Evolutionary conservation across 2,113 vertebrate genomes (phyloP).

Genomic region (Abramis brama): DNA sequence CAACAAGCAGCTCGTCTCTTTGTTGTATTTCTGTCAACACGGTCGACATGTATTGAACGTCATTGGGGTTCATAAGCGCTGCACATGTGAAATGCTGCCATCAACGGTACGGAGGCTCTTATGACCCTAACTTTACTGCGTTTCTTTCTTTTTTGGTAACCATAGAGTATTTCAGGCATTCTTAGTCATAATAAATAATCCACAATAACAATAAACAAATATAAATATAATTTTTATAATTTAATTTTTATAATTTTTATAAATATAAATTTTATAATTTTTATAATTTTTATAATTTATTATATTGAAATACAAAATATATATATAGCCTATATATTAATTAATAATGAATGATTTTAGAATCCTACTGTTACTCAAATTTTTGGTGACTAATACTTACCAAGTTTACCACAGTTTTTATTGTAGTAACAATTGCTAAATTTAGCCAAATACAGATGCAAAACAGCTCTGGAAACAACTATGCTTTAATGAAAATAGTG

Average conservation of each 20-base stretch:
- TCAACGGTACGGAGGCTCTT: conserved; percentile 4
- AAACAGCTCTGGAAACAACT: no score
- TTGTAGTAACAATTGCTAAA: not conserved
- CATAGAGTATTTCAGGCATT: not conserved
- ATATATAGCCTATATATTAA: no score
- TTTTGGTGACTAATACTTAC: not conserved
- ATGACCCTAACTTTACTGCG: not conserved
- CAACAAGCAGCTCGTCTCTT: conserved; percentile 70
- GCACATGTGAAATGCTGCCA: not conserved
- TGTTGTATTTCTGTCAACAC: conserved; percentile 79
- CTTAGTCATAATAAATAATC: not conserved
- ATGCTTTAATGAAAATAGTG: no score
- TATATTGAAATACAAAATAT: not conserved
- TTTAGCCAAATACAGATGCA: not conserved
- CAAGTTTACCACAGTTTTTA: not conserved
- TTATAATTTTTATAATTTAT: no score
- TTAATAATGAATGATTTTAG: not conserved
- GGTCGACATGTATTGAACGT: conserved; percentile 70
- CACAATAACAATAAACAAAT: not conserved
- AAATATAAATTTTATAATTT: no score
- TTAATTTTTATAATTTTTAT: no score
- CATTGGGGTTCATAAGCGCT: not conserved
- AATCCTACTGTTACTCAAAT: not conserved
- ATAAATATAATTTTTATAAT: not conserved
- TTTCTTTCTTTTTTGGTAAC: conserved; percentile 56